These are phyloP conservation scores for Cercocebus atys DNA, from an alignment of 2,113 vertebrate species.

Conservation along the genomic window DNA sequence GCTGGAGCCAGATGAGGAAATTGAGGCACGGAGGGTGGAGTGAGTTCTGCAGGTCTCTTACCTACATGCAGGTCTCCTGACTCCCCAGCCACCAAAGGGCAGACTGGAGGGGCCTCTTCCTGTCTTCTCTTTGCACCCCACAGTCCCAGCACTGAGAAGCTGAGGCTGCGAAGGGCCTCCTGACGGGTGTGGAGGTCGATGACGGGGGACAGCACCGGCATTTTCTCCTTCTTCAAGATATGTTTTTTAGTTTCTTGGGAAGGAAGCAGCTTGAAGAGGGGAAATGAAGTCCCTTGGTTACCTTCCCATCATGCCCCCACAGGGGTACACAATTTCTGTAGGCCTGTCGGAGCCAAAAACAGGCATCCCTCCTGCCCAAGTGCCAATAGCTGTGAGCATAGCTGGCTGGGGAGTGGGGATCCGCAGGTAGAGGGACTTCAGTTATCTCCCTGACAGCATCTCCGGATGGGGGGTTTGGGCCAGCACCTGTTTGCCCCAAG, in stretches of 20 bases:
- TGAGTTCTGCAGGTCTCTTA: background rate
- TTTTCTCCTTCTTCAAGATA: background rate
- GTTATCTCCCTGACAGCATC: background rate
- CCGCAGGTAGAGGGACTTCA: background rate
- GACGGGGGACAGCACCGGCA: background rate
- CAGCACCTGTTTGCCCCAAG: background rate
- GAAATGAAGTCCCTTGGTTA: background rate
- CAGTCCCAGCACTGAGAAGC: background rate
- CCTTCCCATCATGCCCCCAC: background rate
- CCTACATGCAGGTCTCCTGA: background rate
- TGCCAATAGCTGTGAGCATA: background rate
- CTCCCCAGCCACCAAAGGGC: background rate
- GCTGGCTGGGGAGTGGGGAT: background rate
- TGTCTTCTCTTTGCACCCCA: background rate
- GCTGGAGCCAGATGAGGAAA: background rate
- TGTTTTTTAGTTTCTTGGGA: conserved; percentile 22
- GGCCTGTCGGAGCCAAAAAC: background rate
- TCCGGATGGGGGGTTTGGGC: background rate
- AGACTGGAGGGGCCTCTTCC: background rate
- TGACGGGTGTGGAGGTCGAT: background rate
- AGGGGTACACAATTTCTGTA: background rate
- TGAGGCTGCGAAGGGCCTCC: background rate
- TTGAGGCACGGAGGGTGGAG: background rate
- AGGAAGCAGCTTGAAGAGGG: conserved; percentile 10
- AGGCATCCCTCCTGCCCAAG: background rate